Evolutionary conservation across 2,797 vertebrate species (phyloP), one percentile per base, ranked within the genome.

Genomic region (Vespertilio murinus): DNA sequence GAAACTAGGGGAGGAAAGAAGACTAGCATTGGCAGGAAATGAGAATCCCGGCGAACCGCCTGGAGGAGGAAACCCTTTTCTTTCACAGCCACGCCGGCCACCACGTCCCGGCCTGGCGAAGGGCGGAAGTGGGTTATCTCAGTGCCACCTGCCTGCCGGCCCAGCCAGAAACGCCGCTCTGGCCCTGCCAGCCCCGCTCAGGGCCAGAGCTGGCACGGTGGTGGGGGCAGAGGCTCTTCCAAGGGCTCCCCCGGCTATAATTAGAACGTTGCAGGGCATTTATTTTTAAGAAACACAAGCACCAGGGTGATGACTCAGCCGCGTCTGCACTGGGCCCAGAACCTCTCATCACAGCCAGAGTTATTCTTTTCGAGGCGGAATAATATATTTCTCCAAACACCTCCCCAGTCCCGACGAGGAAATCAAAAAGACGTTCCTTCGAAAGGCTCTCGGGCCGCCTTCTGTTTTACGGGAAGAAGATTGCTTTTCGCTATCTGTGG

Each of bases 241-340:
- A 42, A 74, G 84, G 49, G 81, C 92, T 91, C 88, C 89, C 93
- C 52, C 33, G 45, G 89, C 95, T 97, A 93, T 96, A 96, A 96
- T 97, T 98, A 96, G 82, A 95, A 77, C 45, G 75, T 2, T 47
- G 3, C 56, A 82, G 96, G 96, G 96, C 92, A 95, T 38, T 59
- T 91, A 97, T 97, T 95, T 96, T 94, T 97, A 96, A 90, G 71
- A 74, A 92, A 92, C 75, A 80, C 35, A 14, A 88, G 86, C 42
- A 71, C 91, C 35, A 73, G 69, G 40, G 35, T 7, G 85, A 95
- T 94, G 93, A 96, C 59, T 95, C 93, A 90, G 91, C 85, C 17
- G 1, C 54, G 92, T 28, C 79, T 71, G 49, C 49, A 16, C 91
- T 94, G 84, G 84, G 91, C 88, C 96, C 93, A 92, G 91, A 90